A percentile compares a stretch with the other conserved stretches of the same genome.
Evolutionary conservation across 1,140 invertebrate species (phyloP).

Genomic region (Nasonia vitripennis): DNA sequence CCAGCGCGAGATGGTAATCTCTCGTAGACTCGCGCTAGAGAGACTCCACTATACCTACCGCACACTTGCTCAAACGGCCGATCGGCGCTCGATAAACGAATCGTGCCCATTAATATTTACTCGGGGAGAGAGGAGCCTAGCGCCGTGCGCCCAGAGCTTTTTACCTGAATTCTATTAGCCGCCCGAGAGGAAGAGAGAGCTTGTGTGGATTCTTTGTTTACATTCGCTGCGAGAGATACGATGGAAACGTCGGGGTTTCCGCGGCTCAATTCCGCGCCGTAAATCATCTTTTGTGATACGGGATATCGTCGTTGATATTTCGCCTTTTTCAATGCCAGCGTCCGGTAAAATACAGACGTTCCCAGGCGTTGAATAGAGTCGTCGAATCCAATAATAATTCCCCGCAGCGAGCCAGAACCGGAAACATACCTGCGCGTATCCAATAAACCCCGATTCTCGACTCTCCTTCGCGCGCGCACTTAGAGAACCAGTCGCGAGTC

Average conservation of each 20-base stretch:
- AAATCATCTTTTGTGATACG: background rate
- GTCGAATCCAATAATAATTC: background rate
- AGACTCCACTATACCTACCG: slow-evolving; percentile 43
- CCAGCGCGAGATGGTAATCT: slow-evolving; percentile 38
- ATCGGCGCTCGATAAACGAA: slow-evolving; percentile 47
- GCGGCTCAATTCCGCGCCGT: background rate
- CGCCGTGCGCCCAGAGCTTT: slow-evolving; percentile 30
- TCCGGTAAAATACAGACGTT: too few relatives aligned
- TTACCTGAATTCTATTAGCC: slow-evolving; percentile 39
- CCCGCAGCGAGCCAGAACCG: too few relatives aligned
- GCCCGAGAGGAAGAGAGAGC: background rate
- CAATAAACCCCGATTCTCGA: slow-evolving; percentile 26
- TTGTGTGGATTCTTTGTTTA: background rate
- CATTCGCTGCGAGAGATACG: background rate
- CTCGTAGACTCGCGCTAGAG: background rate
- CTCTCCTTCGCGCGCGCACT: background rate
- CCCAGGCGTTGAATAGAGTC: background rate
- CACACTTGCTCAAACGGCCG: slow-evolving; percentile 43
- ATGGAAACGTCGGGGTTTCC: background rate
- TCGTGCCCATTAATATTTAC: slow-evolving; percentile 55
- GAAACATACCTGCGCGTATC: slow-evolving; percentile 1
- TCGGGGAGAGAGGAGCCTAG: slow-evolving; percentile 6
- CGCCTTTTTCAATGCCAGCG: too few relatives aligned
- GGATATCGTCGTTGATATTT: background rate
- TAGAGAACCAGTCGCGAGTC: slow-evolving; percentile 22